Evolutionary conservation across 2,797 vertebrate genomes (phyloP).

Genomic region (Hybognathus amarus): DNA sequence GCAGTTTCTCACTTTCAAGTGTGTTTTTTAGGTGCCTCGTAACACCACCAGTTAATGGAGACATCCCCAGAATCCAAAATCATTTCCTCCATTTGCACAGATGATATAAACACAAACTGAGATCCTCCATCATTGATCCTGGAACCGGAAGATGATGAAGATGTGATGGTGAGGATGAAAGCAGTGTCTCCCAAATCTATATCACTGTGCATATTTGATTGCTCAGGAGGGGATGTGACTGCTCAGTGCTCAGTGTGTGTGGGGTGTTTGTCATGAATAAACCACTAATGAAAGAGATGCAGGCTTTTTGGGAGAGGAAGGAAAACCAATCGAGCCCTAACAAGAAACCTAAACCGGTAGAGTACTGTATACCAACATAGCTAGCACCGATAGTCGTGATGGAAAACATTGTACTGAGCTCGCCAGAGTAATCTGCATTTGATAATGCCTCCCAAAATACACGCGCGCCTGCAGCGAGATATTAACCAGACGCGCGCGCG

Average conservation of each 20-base stretch:
- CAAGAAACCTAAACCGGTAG: slow-evolving; percentile 55
- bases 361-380: slow-evolving; percentile 17
- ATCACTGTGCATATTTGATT: neutral
- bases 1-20: neutral
- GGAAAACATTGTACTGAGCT: neutral
- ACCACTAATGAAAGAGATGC: slow-evolving; percentile 19
- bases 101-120: slow-evolving; percentile 21
- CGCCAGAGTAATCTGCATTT: neutral
- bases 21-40: neutral
- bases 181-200: neutral
- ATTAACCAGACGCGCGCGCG: slow-evolving; percentile 9
- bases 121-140: neutral
- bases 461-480: slow-evolving; percentile 24
- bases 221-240: neutral
- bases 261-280: slow-evolving; percentile 27
- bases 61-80: slow-evolving; percentile 33
- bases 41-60: slow-evolving; percentile 46
- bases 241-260: neutral
- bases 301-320: slow-evolving; percentile 4
- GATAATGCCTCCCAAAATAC: slow-evolving; percentile 42
- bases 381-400: neutral
- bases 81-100: slow-evolving; percentile 21
- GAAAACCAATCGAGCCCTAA: slow-evolving; percentile 41
- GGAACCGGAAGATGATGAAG: neutral
- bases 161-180: slow-evolving; percentile 1